A percentile compares a stretch with the other conserved stretches of the same genome.
These are phyloP conservation scores for Tetrao urogallus DNA, from an alignment of 2,113 vertebrate species.

Conservation along the genomic window DNA sequence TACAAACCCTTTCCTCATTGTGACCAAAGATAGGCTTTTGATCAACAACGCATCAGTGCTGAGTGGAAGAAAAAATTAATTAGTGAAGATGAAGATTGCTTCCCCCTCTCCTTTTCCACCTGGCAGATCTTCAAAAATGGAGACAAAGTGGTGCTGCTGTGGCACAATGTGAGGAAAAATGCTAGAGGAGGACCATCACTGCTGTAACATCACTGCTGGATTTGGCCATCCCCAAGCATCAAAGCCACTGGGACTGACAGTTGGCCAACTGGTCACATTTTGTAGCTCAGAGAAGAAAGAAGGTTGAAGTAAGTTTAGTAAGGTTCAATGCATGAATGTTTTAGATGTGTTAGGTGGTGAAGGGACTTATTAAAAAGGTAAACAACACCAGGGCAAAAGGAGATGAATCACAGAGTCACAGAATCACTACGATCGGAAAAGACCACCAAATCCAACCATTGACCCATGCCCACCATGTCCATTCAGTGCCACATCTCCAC, in stretches of 20 bases:
- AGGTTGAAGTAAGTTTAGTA: neutral
- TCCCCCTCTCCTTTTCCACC: neutral
- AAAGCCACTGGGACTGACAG: neutral
- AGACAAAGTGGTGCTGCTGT: neutral
- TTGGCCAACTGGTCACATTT: neutral
- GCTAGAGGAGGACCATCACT: neutral
- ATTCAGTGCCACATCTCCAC: too few relatives aligned
- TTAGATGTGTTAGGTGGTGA: neutral
- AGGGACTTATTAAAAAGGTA: neutral
- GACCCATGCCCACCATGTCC: too few relatives aligned
- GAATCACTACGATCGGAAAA: too few relatives aligned
- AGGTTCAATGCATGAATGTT: neutral
- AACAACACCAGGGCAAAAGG: neutral
- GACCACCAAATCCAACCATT: too few relatives aligned
- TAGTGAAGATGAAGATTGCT: neutral
- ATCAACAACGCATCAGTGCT: neutral
- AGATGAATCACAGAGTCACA: neutral
- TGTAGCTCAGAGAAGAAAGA: neutral
- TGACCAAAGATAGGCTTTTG: neutral
- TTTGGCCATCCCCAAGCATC: neutral
- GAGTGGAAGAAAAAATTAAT: neutral
- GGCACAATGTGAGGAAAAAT: neutral
- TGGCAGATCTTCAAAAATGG: neutral
- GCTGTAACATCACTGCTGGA: neutral
- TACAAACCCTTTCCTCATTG: neutral